phyloP scores from a whole-genome alignment of 2,888 invertebrate genomes.

The Drosophila leonis region DNA sequence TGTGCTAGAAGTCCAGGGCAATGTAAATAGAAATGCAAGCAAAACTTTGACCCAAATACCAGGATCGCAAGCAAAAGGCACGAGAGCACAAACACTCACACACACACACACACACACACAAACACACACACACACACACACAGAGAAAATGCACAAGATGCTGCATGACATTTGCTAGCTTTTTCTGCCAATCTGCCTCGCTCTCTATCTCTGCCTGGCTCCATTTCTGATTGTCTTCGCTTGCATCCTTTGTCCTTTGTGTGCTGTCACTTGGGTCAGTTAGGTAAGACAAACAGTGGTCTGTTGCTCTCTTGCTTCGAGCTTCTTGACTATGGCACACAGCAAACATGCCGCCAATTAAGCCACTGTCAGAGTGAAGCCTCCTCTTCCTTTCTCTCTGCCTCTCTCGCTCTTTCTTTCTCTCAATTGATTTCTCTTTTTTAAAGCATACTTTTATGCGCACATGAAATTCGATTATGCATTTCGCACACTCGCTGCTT shows the following conservation, averaged over 20 bases:
- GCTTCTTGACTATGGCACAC: slow-evolving; percentile 37
- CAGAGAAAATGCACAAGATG: slow-evolving; percentile 41
- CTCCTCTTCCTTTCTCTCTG: neutral
- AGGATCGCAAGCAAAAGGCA: slow-evolving; percentile 30
- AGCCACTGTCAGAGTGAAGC: slow-evolving; percentile 35
- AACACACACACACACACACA: neutral
- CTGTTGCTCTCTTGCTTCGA: slow-evolving; percentile 21
- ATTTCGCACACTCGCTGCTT: slow-evolving; percentile 5
- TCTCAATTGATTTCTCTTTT: neutral
- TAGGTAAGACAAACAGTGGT: slow-evolving; percentile 48
- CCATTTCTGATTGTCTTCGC: slow-evolving; percentile 21
- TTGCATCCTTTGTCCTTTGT: slow-evolving; percentile 31
- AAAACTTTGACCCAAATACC: slow-evolving; percentile 73
- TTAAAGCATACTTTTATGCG: slow-evolving; percentile 36
- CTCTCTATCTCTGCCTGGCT: neutral
- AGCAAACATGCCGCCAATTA: slow-evolving; percentile 58
- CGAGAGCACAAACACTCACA: neutral
- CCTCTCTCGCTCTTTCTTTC: neutral
- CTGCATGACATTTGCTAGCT: slow-evolving; percentile 13
- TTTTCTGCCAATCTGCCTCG: slow-evolving; percentile 1
- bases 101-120: slow-evolving; percentile 8
- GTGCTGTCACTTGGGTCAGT: slow-evolving; percentile 46
- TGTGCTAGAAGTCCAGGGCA: slow-evolving; percentile 48
- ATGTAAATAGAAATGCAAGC: slow-evolving; percentile 64
- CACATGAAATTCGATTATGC: slow-evolving; percentile 52